A percentile compares a stretch with the other conserved stretches of the same genome.
Conservation (phyloP, 2,888 invertebrate species). For the Acleris laterana region DNA sequence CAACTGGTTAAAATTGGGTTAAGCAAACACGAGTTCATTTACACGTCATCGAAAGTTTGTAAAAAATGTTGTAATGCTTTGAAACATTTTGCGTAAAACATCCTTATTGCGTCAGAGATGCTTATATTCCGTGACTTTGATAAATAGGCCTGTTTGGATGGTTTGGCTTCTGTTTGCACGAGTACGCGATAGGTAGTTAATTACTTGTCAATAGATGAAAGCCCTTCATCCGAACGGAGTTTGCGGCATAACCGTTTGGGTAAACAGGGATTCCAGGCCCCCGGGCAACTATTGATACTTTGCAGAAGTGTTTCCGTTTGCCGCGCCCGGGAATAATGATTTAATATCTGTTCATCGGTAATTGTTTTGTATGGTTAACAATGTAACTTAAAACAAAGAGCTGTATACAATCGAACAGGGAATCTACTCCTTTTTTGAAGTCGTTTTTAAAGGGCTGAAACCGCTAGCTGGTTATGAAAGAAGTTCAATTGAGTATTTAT, state of each 20-base stretch:
- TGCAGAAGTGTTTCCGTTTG: background rate
- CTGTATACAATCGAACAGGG: too few relatives aligned
- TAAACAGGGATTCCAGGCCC: conserved; percentile 1
- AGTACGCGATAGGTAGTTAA: conserved; percentile 31
- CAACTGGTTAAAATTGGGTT: background rate
- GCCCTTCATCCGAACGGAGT: conserved; percentile 22
- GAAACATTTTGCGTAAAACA: conserved; percentile 8
- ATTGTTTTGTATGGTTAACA: too few relatives aligned
- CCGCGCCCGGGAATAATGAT: too few relatives aligned
- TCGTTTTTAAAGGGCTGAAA: too few relatives aligned
- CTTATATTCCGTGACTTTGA: conserved; percentile 7
- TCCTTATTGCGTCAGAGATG: conserved; percentile 16
- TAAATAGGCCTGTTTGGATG: conserved; percentile 8
- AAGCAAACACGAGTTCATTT: conserved; percentile 12
- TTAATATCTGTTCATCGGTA: too few relatives aligned
- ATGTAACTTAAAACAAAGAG: too few relatives aligned
- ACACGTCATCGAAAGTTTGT: conserved; percentile 12
- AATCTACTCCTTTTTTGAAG: too few relatives aligned
- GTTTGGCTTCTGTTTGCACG: conserved; percentile 12
- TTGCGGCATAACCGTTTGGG: conserved; percentile 16
- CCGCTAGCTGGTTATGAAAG: too few relatives aligned
- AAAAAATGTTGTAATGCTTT: conserved; percentile 23
- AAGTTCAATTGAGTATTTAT: too few relatives aligned
- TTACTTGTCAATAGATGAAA: conserved; percentile 37
- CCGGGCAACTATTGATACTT: conserved; percentile 2